Evolutionary conservation across 2,797 vertebrate genomes (phyloP), one percentile per base, ranked within the genome.

Genomic region (Otus scops): DNA sequence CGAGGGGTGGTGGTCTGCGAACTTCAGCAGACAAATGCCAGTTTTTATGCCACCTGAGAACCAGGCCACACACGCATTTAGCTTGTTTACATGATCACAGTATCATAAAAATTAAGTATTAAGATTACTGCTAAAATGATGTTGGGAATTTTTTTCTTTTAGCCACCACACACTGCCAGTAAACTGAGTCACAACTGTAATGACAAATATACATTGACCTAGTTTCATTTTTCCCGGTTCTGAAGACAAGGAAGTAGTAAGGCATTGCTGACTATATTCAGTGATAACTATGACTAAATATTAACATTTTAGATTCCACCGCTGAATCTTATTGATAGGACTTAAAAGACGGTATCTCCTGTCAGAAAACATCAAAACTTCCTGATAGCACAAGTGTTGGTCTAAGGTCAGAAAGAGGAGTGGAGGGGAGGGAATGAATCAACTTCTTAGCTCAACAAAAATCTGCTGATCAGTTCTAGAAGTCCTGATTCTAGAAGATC

Each of bases 131-230:
- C 68, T 92, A 41, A 79, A 80, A 87, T 51, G 60, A 64, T 59
- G 82, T 74, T 84, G 91, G 93, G 94, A 79, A 36, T 85, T 84
- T 94, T 88, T 86, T 80, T 71, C 27, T 63, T 92, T 88, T 70
- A 5, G 57, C 81, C 88, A 76, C 84, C 78, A 67, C 61, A 23
- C 41, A 7, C 75, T 97, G 86, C 95, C 95, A 96, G 88, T 95
- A 97, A 96, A 95, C 85, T 94, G 96, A 96, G 93, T 96, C 96
- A 97, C 93, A 94, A 93, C 91, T 2, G 71, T 89, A 77, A 94
- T 38, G 81, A 89, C 89, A 95, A 95, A 91, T 81, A 93, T 38
- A 88, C 81, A 83, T 26, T 96, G 94, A 95, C 94, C 96, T 96
- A 95, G 87, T 95, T 97, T 95, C 84, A 57, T 78, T 95, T 94